Conservation (phyloP, 2,888 invertebrate species). For the Synanthedon tipuliformis region DNA sequence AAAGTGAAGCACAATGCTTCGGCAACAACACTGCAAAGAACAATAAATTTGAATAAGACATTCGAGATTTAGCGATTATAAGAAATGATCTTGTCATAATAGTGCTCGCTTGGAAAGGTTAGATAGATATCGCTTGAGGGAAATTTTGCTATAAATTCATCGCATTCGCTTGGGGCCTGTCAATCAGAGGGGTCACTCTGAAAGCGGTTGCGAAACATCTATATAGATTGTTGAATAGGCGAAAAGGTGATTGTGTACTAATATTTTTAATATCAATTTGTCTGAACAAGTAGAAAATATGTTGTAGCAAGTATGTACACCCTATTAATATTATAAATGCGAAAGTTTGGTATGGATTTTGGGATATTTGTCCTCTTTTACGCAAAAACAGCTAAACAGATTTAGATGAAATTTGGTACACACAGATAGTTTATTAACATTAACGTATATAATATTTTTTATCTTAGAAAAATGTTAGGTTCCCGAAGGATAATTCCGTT, state of each 20-base stretch:
- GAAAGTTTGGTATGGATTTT: no score
- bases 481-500: no score
- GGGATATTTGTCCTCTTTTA: no score
- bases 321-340: no score
- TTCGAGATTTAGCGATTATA: conserved; percentile 2
- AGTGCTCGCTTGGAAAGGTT: conserved; percentile 5
- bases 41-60: conserved; percentile 4
- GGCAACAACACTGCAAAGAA: conserved; percentile 9
- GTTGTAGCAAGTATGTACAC: no score
- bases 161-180: not conserved
- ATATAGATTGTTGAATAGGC: not conserved
- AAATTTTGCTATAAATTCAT: not conserved
- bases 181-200: conserved; percentile 2
- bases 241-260: not conserved
- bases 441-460: no score
- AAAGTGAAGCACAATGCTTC: conserved; percentile 16
- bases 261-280: not conserved
- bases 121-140: not conserved
- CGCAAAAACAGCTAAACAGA: no score
- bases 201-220: conserved; percentile 1
- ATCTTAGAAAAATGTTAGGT: no score
- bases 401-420: no score
- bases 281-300: no score
- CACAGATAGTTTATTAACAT: no score
- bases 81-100: conserved; percentile 4